Evolutionary conservation across 2,888 invertebrate genomes (phyloP).

Genomic region (Cetonia aurata): DNA sequence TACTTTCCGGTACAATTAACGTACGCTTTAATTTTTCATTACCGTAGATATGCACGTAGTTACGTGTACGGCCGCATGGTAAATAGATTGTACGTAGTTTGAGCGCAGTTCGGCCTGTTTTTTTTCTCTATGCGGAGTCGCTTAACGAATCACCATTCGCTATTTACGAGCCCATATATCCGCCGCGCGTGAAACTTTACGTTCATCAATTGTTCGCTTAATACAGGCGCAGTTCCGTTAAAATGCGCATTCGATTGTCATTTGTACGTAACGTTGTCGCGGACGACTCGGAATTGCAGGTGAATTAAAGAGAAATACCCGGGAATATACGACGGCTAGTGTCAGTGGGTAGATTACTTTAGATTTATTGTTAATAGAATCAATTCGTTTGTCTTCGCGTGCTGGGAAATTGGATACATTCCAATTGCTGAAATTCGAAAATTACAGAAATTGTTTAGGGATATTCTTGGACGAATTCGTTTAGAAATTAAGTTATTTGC

Average conservation of each 20-base stretch:
- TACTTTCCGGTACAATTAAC: constrained; percentile 39
- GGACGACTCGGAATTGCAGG: neutral
- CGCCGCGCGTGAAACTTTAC: constrained; percentile 20
- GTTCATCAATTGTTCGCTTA: constrained; percentile 32
- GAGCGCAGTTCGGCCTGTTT: neutral
- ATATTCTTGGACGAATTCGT: too few species aligned
- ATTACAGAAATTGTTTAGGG: neutral
- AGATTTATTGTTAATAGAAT: constrained; percentile 14
- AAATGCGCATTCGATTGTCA: constrained; percentile 25
- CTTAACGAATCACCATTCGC: constrained; percentile 34
- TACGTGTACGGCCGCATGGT: constrained; percentile 16
- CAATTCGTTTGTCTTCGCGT: neutral
- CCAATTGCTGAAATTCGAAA: neutral
- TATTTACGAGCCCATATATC: constrained; percentile 34
- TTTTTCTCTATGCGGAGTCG: constrained; percentile 24
- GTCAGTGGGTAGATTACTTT: neutral
- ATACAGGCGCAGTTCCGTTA: constrained; percentile 20
- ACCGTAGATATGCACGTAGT: neutral
- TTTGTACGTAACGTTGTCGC: constrained; percentile 15
- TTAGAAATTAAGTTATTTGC: too few species aligned
- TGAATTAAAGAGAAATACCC: constrained; percentile 9
- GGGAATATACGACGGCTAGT: neutral
- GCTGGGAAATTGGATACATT: neutral
- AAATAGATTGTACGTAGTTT: constrained; percentile 29
- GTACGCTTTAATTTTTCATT: constrained; percentile 36